phyloP scores from a whole-genome alignment of 1,140 invertebrate genomes.

The Laupala kohalensis region DNA sequence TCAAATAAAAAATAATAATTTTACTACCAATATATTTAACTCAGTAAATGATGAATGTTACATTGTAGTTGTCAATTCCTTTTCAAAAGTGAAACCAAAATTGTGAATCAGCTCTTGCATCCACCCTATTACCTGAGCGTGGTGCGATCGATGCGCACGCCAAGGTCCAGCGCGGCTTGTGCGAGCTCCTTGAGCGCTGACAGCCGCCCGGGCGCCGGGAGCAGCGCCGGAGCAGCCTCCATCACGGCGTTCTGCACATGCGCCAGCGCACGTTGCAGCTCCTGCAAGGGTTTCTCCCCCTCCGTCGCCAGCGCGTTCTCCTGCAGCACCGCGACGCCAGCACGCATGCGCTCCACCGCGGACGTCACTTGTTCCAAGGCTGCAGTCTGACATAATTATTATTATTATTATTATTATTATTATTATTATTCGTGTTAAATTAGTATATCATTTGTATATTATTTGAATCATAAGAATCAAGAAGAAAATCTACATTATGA shows the following conservation, averaged over 20 bases:
- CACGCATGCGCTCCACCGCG: neutral
- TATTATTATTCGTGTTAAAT: too few relatives aligned
- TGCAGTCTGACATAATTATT: too few relatives aligned
- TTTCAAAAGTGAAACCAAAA: too few relatives aligned
- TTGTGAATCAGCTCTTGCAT: too few relatives aligned
- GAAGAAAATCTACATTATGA: too few relatives aligned
- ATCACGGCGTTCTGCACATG: neutral
- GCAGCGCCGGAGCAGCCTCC: neutral
- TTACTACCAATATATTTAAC: too few relatives aligned
- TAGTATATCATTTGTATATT: too few relatives aligned
- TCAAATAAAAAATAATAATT: too few relatives aligned
- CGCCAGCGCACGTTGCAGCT: neutral
- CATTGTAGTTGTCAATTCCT: too few relatives aligned
- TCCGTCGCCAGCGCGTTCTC: neutral
- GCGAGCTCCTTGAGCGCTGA: neutral
- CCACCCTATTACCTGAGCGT: neutral
- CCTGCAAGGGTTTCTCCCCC: neutral
- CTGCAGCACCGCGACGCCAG: neutral
- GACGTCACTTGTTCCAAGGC: neutral
- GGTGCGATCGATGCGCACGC: neutral
- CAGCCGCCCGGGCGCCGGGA: neutral
- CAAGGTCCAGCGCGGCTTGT: neutral
- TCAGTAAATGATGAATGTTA: too few relatives aligned
- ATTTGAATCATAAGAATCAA: too few relatives aligned
- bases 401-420: too few relatives aligned